phyloP scores from a whole-genome alignment of 2,888 invertebrate species.

The Geophilus truncorum region DNA sequence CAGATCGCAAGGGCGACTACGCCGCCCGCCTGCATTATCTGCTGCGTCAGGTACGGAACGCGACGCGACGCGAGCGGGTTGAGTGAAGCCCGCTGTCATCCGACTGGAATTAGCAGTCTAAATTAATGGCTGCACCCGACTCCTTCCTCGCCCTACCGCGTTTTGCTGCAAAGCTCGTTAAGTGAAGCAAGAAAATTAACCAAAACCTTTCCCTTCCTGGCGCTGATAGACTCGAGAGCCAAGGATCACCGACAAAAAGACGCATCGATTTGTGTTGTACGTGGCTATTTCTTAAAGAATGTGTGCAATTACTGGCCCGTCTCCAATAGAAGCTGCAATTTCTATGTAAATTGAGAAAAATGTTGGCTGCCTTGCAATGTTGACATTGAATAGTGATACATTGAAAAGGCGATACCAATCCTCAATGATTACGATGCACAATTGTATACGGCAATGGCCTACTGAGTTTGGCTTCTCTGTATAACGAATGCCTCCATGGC shows the following conservation, averaged over 20 bases:
- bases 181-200: slow-evolving; percentile 17
- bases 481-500: too few relatives aligned
- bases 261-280: too few relatives aligned
- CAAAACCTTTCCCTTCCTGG: not conserved
- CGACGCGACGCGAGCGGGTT: not conserved
- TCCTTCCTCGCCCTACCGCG: not conserved
- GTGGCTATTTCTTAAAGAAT: too few relatives aligned
- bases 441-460: too few relatives aligned
- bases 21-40: not conserved
- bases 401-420: too few relatives aligned
- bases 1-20: not conserved
- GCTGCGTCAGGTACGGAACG: not conserved
- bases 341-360: too few relatives aligned
- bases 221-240: not conserved
- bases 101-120: slow-evolving; percentile 25
- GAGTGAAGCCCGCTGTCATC: slow-evolving; percentile 26
- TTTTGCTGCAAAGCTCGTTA: slow-evolving; percentile 14
- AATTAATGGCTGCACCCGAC: slow-evolving; percentile 4
- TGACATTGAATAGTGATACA: too few relatives aligned
- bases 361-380: too few relatives aligned
- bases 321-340: too few relatives aligned
- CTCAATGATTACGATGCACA: too few relatives aligned
- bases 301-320: too few relatives aligned
- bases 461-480: too few relatives aligned
- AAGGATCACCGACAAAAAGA: slow-evolving; percentile 1